Evolutionary conservation across 2,797 vertebrate genomes (phyloP), one percentile per base, ranked within the genome.

Genomic region (Macroramphosus scolopax): DNA sequence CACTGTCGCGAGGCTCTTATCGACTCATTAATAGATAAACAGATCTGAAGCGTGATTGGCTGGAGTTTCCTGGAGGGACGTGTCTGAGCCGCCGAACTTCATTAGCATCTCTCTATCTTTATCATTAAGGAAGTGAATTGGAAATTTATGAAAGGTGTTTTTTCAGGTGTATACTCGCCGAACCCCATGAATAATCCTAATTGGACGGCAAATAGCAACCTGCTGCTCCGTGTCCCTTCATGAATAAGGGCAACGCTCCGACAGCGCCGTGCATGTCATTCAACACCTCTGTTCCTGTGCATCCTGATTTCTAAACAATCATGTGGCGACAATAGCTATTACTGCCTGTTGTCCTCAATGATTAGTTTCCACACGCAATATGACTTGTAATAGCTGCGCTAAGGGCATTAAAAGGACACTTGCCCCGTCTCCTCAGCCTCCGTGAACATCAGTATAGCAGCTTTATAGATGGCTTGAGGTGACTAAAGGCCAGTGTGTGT

Each of bases 341-440:
- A 81, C 68, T 67, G 80, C 71, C 69, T 81, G 72, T 83, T 85
- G 82, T 82, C 58, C 62, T 81, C 72, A 73, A 74, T 72, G 77
- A 85, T 81, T 83, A 81, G 60, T 79, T 78, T 78, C 62, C 62
- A 74, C 72, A 68, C 76, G 76, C 74, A 63, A 69, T 77, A 74
- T 75, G 71, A 81, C 77, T 80, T 55, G 63, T 73, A 80, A 85
- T 86, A 83, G 82, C 63, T 50, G 71, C 37, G 69, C 48, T 25
- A 71, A 76, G 81, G 78, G 82, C 79, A 86, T 80, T 32, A 84
- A 79, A 85, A 85, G 76, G 77, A 81, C 82, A 81, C 72, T 63
- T 80, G 69, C 68, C 62, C 63, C 22, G 43, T 81, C 63, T 39
- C 16, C 70, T 81, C 72, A 82, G 62, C 78, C 3, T 85, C 85